phyloP scores from a whole-genome alignment of 1,140 invertebrate species.

The Colletes latitarsis region DNA sequence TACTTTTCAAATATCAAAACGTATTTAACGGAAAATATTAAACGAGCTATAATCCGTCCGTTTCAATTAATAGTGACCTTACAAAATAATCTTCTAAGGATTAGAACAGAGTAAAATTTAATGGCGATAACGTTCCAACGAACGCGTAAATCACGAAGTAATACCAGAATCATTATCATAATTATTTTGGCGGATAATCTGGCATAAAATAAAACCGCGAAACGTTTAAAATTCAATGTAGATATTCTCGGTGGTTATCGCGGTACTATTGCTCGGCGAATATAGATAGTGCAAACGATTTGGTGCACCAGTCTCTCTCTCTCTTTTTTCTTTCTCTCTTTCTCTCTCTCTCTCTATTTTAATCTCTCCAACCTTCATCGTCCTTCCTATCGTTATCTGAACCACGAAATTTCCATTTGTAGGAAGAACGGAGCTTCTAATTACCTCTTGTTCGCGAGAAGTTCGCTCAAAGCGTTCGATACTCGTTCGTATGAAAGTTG shows the following conservation, averaged over 20 bases:
- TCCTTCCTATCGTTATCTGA: background rate
- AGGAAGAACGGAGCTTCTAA: constrained; percentile 20
- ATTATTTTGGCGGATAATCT: background rate
- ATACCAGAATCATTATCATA: background rate
- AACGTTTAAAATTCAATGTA: background rate
- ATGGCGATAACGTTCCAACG: no score
- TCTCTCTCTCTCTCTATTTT: background rate
- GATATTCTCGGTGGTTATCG: background rate
- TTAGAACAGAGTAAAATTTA: no score
- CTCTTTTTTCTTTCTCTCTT: background rate
- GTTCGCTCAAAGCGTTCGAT: constrained; percentile 34
- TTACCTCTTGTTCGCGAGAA: constrained; percentile 48
- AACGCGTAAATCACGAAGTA: background rate
- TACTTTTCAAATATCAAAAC: no score
- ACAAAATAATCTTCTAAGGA: no score
- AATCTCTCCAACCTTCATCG: background rate
- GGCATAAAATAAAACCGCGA: background rate
- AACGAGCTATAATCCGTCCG: no score
- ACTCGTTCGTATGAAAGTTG: constrained; percentile 45
- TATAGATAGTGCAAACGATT: background rate
- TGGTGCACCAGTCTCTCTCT: background rate
- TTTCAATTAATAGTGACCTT: no score
- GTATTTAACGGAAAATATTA: no score
- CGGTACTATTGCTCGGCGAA: constrained; percentile 1
- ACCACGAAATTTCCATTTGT: constrained; percentile 24